A percentile compares a stretch with the other conserved stretches of the same genome.
phyloP scores from a whole-genome alignment of 2,888 invertebrate species.

The Phengaris arion region DNA sequence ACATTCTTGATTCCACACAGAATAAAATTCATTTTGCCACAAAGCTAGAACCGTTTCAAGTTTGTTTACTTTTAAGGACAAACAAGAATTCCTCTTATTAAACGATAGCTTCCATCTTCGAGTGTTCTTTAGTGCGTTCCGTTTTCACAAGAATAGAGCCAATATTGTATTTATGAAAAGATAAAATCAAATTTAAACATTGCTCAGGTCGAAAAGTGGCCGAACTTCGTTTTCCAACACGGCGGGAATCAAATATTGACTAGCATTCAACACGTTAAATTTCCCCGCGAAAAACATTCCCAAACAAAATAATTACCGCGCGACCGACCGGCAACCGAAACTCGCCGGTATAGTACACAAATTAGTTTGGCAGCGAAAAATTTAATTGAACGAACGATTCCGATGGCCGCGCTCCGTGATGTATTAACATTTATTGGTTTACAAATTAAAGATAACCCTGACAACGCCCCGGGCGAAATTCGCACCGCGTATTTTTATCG shows the following conservation, averaged over 20 bases:
- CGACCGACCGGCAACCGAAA: conserved; percentile 57
- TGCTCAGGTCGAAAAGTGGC: conserved; percentile 50
- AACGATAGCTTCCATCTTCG: conserved; percentile 14
- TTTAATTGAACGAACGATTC: conserved; percentile 63
- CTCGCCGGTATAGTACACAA: conserved; percentile 66
- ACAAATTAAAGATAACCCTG: conserved; percentile 73
- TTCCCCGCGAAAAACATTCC: conserved; percentile 69
- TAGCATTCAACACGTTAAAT: conserved; percentile 68
- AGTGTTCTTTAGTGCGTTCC: conserved; percentile 11
- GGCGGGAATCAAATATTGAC: conserved; percentile 70
- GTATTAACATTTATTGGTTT: conserved; percentile 78
- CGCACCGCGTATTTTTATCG: conserved; percentile 52
- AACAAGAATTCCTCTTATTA: conserved; percentile 16
- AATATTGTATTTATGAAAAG: conserved; percentile 33
- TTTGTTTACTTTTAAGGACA: conserved; percentile 1
- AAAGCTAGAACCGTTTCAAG: conserved; percentile 11
- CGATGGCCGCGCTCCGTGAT: conserved; percentile 55
- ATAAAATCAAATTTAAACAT: conserved; percentile 59
- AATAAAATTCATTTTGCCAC: not conserved
- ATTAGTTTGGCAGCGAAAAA: conserved; percentile 71
- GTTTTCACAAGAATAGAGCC: conserved; percentile 27
- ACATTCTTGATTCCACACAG: not conserved
- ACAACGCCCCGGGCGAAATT: conserved; percentile 48
- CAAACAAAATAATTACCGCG: conserved; percentile 67
- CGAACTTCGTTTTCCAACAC: conserved; percentile 46